Evolutionary conservation across 2,797 vertebrate species (phyloP), one percentile per base, ranked within the genome.

Genomic region (Falco rusticolus): DNA sequence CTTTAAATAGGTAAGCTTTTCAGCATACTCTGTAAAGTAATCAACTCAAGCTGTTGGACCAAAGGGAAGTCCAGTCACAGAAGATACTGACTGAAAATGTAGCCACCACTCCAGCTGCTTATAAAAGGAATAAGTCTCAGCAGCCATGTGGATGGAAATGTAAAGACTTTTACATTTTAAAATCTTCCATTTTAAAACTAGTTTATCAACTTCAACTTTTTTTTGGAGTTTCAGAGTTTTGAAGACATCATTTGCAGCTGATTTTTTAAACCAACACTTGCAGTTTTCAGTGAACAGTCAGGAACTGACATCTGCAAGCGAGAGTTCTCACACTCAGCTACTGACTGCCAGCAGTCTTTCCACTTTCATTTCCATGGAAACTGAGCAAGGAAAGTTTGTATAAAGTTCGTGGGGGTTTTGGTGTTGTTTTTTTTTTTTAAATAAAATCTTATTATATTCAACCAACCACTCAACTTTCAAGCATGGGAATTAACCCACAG

Each of bases 291-390:
- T 4, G 28, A 95, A 90, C 48, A 96, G 50, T 93, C 82, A 96
- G 81, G 93, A 96, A 65, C 65, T 95, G 94, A 96, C 94, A 96
- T 90, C 81, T 95, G 87, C 89, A 93, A 96, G 92, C 18, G 50
- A 96, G 87, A 96, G 83, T 95, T 97, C 93, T 97, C 91, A 94
- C 91, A 92, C 51, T 96, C 74, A 39, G 56, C 43, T 82, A 90
- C 77, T 92, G 79, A 87, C 77, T 96, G 93, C 89, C 95, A 97
- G 65, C 90, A 92, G 89, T 79, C 86, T 95, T 96, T 97, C 96
- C 90, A 90, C 74, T 96, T 85, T 75, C 87, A 97, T 97, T 97
- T 96, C 97, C 97, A 96, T 97, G 96, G 97, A 97, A 97, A 97
- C 96, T 76, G 70, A 60, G 90, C 45, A 95, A 88, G n/a, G 41